phyloP scores from a whole-genome alignment of 2,888 invertebrate species.

The Antheraea yamamai region DNA sequence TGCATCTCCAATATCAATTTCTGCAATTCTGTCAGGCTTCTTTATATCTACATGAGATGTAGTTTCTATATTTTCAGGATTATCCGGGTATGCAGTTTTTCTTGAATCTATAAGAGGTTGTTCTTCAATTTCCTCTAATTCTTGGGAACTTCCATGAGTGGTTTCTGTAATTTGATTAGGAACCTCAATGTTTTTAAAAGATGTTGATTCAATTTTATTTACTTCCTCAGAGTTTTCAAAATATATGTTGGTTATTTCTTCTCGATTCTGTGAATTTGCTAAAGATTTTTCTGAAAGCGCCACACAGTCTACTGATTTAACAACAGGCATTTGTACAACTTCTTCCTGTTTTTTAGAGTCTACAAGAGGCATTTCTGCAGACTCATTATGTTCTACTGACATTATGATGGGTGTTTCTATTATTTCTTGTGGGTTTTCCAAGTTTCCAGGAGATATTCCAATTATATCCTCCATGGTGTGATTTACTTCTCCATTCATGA shows the following conservation, averaged over 20 bases:
- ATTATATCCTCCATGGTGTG: constrained; percentile 61
- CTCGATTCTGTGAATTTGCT: not conserved
- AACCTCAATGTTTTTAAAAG: not conserved
- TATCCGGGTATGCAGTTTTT: not conserved
- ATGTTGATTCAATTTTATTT: not conserved
- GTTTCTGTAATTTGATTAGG: not conserved
- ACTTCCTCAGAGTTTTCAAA: not conserved
- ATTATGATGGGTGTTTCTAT: not conserved
- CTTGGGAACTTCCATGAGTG: not conserved
- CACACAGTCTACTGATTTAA: not conserved
- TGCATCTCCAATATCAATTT: not conserved
- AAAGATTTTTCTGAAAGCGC: not conserved
- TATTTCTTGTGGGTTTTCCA: not conserved
- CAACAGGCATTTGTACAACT: not conserved
- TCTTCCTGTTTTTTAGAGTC: not conserved
- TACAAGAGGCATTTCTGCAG: not conserved
- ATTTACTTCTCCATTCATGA: constrained; percentile 70
- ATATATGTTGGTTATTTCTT: not conserved
- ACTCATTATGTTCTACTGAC: not conserved
- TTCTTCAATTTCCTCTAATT: not conserved
- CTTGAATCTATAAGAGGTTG: not conserved
- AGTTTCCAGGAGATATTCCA: constrained; percentile 5
- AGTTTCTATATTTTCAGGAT: not conserved
- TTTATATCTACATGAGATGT: not conserved
- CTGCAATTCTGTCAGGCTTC: not conserved